Evolutionary conservation across 2,888 invertebrate genomes (phyloP).

Genomic region (Leuctra nigra): DNA sequence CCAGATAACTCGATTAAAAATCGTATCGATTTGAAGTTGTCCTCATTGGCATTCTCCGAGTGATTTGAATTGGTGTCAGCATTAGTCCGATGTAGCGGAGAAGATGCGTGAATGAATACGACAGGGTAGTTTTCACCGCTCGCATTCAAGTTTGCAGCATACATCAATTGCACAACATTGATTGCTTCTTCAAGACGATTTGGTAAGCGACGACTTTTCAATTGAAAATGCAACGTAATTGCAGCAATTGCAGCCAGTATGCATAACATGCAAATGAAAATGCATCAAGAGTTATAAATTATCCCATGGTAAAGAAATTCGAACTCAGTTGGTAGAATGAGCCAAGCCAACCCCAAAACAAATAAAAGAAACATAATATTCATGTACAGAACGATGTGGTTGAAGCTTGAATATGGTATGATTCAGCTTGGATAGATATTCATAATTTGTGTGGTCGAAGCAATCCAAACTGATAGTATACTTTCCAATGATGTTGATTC

Average conservation of each 20-base stretch:
- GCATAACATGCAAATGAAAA: constrained; percentile 59
- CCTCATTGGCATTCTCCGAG: no score
- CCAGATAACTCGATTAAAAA: no score
- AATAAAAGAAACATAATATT: not conserved
- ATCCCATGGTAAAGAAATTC: constrained; percentile 38
- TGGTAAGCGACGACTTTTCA: constrained; percentile 75
- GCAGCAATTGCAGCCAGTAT: constrained; percentile 57
- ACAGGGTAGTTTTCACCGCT: constrained; percentile 42
- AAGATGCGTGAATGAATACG: not conserved
- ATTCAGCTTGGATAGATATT: no score
- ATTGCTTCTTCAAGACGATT: constrained; percentile 54
- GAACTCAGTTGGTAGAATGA: constrained; percentile 46
- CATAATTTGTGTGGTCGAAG: no score
- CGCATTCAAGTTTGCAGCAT: constrained; percentile 47
- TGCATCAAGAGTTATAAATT: constrained; percentile 64
- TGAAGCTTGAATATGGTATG: no score
- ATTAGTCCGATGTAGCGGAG: no score
- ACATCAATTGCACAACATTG: constrained; percentile 52
- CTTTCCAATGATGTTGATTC: no score
- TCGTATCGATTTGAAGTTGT: no score
- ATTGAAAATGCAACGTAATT: constrained; percentile 49
- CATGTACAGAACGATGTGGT: not conserved
- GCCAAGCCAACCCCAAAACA: constrained; percentile 56
- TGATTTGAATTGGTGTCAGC: no score
- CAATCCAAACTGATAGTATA: no score